Evolutionary conservation across 2,113 vertebrate species (phyloP), one percentile per base, ranked within the genome.

Genomic region (Bombycilla garrulus): DNA sequence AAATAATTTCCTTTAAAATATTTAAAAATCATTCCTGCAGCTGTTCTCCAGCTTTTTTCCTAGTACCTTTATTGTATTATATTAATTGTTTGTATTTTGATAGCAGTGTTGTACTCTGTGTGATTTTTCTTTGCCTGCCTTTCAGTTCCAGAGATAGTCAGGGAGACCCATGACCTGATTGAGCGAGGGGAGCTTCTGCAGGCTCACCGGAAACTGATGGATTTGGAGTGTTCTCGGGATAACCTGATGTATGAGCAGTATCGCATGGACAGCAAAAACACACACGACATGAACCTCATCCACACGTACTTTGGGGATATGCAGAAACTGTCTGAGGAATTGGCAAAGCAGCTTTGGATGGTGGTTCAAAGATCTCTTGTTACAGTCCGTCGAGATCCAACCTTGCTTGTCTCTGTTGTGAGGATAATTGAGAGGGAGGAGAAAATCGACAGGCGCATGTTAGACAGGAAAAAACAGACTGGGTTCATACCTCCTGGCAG

Each of bases 241-340:
- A 98, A 99, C 94, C 98, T 99, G 56, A 99, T 99, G 99, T 99
- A 99, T 3, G 99, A 99, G 95, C 99, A 99, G 95, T 99, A 99
- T 88, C 99, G 99, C 7, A 99, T 99, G 98, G 99, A 99, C 98
- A 99, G 99, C 97, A 98, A 97, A 93, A 99, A 99, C 96, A 98
- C 98, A 0, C 98, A 98, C 2, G 99, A 99, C 97, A 99, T 99
- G 98, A 98, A 98, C 81, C 98, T 99, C 66, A 99, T 99, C 96
- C 98, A 98, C 29, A 97, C 97, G 11, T 99, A 99, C 96, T 99
- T 99, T 48, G 98, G 99, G 47, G 97, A 98, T 96, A 99, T 99
- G 31, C 98, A 99, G 96, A 98, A 97, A 8, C 97, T 99, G 40
- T 99, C 99, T 0, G 99, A 99, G 24, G 99, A 99, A 69, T 58